Evolutionary conservation across 2,113 vertebrate genomes (phyloP).

Genomic region (Hippoglossus stenolepis): DNA sequence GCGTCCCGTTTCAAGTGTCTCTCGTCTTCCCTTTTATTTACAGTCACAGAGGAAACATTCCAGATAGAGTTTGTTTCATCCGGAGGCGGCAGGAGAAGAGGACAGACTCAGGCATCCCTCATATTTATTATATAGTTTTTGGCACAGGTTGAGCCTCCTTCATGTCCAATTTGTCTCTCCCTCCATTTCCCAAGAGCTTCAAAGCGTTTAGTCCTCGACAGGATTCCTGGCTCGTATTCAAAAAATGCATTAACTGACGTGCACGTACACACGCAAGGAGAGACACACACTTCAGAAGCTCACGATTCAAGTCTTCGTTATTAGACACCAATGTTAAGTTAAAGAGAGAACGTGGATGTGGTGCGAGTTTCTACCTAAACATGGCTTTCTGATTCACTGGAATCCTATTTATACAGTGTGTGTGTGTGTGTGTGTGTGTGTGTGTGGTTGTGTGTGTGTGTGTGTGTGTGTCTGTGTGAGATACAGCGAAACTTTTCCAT

Average conservation of each 20-base stretch:
- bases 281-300: constrained; percentile 42
- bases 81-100: constrained; percentile 64
- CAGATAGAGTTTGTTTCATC: not conserved
- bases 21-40: constrained; percentile 28
- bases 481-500: constrained; percentile 62
- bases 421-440: constrained; percentile 11
- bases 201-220: constrained; percentile 28
- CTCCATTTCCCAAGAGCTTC: constrained; percentile 27
- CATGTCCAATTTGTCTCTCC: constrained; percentile 24
- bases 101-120: constrained; percentile 60
- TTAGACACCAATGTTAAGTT: constrained; percentile 52
- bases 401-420: constrained; percentile 45
- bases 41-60: constrained; percentile 37
- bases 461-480: constrained; percentile 22
- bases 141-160: constrained; percentile 69
- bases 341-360: constrained; percentile 47
- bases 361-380: constrained; percentile 55
- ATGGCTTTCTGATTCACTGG: constrained; percentile 71
- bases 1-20: constrained; percentile 43
- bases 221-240: constrained; percentile 49
- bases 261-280: constrained; percentile 45
- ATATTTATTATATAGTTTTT: constrained; percentile 66
- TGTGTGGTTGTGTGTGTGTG: constrained; percentile 26
- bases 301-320: constrained; percentile 61
- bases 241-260: constrained; percentile 31